Evolutionary conservation across 1,140 invertebrate genomes (phyloP), one percentile per base, ranked within the genome.

Genomic region (Neelides sp.): DNA sequence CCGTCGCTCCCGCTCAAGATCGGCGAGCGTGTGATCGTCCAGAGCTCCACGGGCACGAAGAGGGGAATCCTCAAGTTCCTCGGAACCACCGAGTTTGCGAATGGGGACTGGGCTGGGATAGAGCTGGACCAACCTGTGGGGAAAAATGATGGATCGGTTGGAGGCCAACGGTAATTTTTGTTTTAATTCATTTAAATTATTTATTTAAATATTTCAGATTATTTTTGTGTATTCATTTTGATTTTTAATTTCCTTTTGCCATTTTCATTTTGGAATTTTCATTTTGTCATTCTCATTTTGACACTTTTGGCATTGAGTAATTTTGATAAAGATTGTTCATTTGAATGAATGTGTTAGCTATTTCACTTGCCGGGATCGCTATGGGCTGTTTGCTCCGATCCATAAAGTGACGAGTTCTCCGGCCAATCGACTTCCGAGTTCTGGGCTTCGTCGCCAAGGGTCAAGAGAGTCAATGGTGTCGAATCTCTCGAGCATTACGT

Each of bases 131-230:
- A 94, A 51, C 80, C 88, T 1, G 69, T 83, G 48, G 93, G 93
- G 30, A 96, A 96, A 69, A 96, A 97, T 71, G 91, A 97, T 70
- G 92, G 93, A 37, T 83, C 85, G 35, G 89, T 97, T 34, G 85
- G 79, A 58, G 91, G 80, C 1, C 48, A 45, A 39, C 13, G 50
- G 52, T 55, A 47, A 30, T 19, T 69, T 66, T 13, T 57, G 60
- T 50, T 52, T 36, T n/a, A n/a, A n/a, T n/a, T n/a, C n/a, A n/a
- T n/a, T n/a, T 8, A 46, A 28, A 3, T 4, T 4, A 8, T 32
- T 32, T 7, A 12, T 30, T 23, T n/a, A n/a, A n/a, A 36, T 35
- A 22, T 35, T 35, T 34, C 5, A 34, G 4, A 35, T 47, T 13
- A 20, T 35, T 47, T 23, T 17, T 13, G 15, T 7, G n/a, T 39